Evolutionary conservation across 2,113 vertebrate genomes (phyloP), one percentile per base, ranked within the genome.

Genomic region (Gymnocephalus cernua): DNA sequence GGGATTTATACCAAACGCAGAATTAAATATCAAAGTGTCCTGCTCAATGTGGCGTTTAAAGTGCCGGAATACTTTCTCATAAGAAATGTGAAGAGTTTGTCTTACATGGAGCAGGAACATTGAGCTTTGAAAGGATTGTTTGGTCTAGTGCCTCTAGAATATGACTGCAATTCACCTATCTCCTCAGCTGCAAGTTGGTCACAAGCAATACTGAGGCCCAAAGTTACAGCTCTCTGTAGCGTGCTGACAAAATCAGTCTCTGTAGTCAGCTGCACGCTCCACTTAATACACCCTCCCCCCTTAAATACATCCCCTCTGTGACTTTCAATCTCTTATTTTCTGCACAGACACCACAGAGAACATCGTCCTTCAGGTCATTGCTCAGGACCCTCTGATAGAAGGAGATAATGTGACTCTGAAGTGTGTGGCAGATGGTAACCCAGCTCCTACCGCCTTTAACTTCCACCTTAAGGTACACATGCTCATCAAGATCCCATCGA

Each of bases 401-500:
- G 98, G 98, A 1, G 96, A 96, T 91, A 97, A 97, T 80, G 91
- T 99, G 89, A 99, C 96, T 86, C 94, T 99, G 66, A 96, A 95
- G 86, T 99, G 98, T 91, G 93, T 92, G 47, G 98, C 97, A 70
- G 98, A 99, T 48, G 98, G 98, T 51, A 99, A 99, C 88, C 98
- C 98, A 5, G 94, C 97, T 86, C 98, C 98, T 0, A 93, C 96
- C 79, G 96, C 96, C 90, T 99, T 97, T 87, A 94, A 94, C 88
- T 99, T 98, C 95, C 94, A 97, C 90, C 91, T 97, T 5, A 93
- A 95, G 92, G 95, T 94, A 85, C 66, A 53, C 3, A n/a, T 13
- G 27, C 59, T 56, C 51, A 50, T 23, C 3, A 48, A 32, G 21
- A 53, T 32, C 63, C 69, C 21, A 27, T 23, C 3, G 0, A n/a